Conservation (phyloP, 2,797 vertebrate genomes). For the Schizothorax lantsangensis region DNA sequence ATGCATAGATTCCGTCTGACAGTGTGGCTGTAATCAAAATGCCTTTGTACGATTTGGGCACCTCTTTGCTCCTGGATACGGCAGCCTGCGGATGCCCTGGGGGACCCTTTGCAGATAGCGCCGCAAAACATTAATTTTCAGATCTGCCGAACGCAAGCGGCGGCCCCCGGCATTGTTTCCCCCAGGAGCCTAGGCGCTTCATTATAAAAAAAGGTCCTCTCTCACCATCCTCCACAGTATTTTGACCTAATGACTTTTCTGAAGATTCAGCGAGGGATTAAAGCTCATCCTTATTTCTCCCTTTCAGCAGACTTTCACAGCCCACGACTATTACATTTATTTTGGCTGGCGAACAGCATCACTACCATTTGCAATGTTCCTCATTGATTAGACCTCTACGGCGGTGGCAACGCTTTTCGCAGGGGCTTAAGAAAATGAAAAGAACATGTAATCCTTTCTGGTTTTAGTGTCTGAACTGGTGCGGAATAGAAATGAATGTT, state of each 20-base stretch:
- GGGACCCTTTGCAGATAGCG: constrained; percentile 71
- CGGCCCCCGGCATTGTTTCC: constrained; percentile 75
- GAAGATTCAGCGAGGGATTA: constrained; percentile 68
- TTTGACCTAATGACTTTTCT: constrained; percentile 81
- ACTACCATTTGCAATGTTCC: constrained; percentile 62
- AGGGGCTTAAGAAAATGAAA: constrained; percentile 30
- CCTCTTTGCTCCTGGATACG: constrained; percentile 62
- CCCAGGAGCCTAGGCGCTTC: constrained; percentile 74
- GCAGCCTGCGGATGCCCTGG: constrained; percentile 61
- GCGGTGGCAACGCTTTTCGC: background rate
- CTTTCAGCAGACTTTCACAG: constrained; percentile 56
- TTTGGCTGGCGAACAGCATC: constrained; percentile 56
- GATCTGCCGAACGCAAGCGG: constrained; percentile 68
- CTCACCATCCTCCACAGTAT: constrained; percentile 74
- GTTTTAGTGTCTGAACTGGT: background rate
- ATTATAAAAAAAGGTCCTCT: constrained; percentile 76
- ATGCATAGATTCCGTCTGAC: constrained; percentile 57
- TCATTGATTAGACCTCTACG: constrained; percentile 61
- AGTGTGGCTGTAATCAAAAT: constrained; percentile 69
- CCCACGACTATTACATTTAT: constrained; percentile 62
- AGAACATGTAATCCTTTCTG: constrained; percentile 20
- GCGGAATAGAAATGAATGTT: constrained; percentile 15
- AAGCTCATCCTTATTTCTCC: constrained; percentile 68
- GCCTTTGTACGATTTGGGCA: constrained; percentile 68
- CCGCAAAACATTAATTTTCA: constrained; percentile 78